These are phyloP conservation scores for Erythrolamprus reginae DNA, from an alignment of 2,113 vertebrate genomes.

Conservation along the genomic window DNA sequence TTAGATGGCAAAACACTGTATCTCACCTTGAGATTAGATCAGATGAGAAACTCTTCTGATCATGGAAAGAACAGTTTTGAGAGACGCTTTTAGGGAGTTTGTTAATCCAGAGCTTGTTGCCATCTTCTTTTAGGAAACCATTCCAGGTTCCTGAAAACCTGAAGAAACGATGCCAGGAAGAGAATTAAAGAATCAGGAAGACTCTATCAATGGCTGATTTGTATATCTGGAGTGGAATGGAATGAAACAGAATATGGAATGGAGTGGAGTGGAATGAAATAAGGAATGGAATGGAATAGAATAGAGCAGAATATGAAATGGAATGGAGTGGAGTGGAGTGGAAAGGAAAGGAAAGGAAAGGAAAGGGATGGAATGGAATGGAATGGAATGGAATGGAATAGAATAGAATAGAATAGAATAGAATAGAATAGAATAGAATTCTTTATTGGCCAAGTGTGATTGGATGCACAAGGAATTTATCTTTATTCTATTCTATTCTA, in stretches of 20 bases:
- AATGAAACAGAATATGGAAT: not conserved
- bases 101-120: not conserved
- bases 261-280: no score
- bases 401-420: no score
- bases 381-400: not conserved
- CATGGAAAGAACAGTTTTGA: conserved; percentile 43
- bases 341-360: no score
- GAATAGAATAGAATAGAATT: no score
- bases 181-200: not conserved
- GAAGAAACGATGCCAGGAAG: not conserved
- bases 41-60: conserved; percentile 32
- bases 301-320: no score
- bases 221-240: not conserved
- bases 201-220: not conserved
- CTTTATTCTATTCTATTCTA: no score
- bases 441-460: no score
- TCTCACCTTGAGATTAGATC: conserved; percentile 55
- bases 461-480: no score
- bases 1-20: conserved; percentile 59
- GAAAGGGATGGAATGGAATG: no score
- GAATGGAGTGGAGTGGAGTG: no score
- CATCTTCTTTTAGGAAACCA: not conserved
- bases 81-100: conserved; percentile 5
- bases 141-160: not conserved
- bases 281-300: no score